Base-by-base conservation (phyloP, 1,140 invertebrate species). In the Eupristina koningsbergeri region DNA sequence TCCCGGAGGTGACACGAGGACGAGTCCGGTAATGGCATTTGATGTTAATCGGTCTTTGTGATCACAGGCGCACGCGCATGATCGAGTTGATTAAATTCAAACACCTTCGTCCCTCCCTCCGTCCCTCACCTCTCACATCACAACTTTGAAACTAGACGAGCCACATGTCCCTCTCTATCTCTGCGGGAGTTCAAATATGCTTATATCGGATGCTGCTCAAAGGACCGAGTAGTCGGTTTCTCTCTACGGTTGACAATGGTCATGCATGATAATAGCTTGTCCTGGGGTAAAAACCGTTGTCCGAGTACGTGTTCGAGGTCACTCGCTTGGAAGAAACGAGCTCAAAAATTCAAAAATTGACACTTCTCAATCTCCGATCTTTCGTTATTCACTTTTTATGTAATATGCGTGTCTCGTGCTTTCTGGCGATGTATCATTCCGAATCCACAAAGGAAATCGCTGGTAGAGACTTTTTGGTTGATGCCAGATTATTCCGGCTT, bases 41-140 rank as follows among this genome's bases (percentile, higher is more conserved):
- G 75, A 78, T 77, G 74, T 71, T 83, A 78, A 83, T 83, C 81
- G 81, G 80, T 41, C 80, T 81, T 81, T 81, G 71, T 81, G 80
- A 69, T 67, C 36, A 50, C 39, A 58, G 8, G 74, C 81, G 73
- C 73, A 58, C 69, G 76, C 76, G 82, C 82, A 74, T 84, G 31
- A 64, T 26, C 53, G 67, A 74, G 76, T 79, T 79, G 76, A 84
- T 84, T 84, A 74, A 80, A 84, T 84, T 84, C 77, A 63, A 79
- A 84, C 82, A 83, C 75, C 75, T 73, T 31, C 31, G 13, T 19
- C 76, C 45, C 36, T 45, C 29, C 34, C 19, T 50, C 53, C 17
- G 31, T 29, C 11, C 17, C 61, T 0, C 13, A 11, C 29, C 19
- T 41, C 17, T 47, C 77, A 39, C 53, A 45, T 61, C 8, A 50